Base-by-base conservation (phyloP, 2,797 vertebrate species). In the Crenichthys baileyi region DNA sequence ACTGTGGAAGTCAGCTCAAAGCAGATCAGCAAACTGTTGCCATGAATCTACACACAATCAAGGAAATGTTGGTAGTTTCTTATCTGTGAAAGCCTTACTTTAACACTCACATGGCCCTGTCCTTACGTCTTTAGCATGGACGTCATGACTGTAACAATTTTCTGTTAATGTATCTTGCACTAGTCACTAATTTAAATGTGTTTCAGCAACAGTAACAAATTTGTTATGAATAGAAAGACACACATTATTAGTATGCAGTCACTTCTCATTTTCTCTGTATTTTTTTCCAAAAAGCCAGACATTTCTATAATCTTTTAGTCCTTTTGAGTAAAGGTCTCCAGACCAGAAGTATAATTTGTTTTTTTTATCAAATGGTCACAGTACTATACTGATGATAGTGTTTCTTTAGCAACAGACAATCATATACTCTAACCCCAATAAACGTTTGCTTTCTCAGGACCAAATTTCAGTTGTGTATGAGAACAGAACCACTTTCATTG, bases 1-100 rank as follows among this genome's bases (percentile, higher is more conserved):
- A 86, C 79, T 63, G 88, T 82, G 81, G 77, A 85, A 39, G 2
- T 58, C 71, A 71, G 58, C 79, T 46, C 41, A 20, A 5, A 1
- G 36, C 80, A 80, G 53, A 84, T 83, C 67, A 80, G n/a, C 9
- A 13, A 24, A 12, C 1, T 0, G 8, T 20, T 51, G 74, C 41
- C 70, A 50, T 3, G 61, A 53, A 68, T 82, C 70, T 51, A 56
- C n/a, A n/a, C 72, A 53, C 51, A 80, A 73, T 84, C 72, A 81
- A 11, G 78, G 58, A 73, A 72, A n/a, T 68, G 41, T 68, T 68
- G 24, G 24, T 46, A 44, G 22, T 4, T 68, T 44, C 11, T 5
- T 68, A 44, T 44, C 39, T 41, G 44, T 41, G 36, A 67, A 41
- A 68, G 5, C 22, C 36, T 41, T 24, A 67, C 20, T 22, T 67